phyloP scores from a whole-genome alignment of 1,140 invertebrate genomes.

The Ostrea denselamellosa region DNA sequence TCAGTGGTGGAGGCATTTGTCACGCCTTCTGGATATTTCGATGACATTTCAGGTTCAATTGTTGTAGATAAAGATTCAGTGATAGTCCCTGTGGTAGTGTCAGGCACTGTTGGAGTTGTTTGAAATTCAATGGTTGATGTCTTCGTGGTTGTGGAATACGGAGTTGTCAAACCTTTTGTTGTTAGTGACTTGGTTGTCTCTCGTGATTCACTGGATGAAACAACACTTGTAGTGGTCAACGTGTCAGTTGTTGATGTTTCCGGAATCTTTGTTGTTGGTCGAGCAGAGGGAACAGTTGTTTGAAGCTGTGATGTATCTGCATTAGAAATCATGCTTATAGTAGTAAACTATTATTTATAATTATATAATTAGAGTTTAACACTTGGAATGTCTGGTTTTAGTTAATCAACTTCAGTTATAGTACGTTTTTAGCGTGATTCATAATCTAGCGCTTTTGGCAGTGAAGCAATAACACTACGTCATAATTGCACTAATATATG shows the following conservation, averaged over 20 bases:
- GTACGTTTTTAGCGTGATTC: too few species aligned
- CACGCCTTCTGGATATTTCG: not conserved
- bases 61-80: not conserved
- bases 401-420: too few species aligned
- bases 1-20: too few species aligned
- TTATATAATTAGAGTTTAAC: too few species aligned
- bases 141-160: not conserved
- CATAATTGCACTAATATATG: too few species aligned
- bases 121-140: not conserved
- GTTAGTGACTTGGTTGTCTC: not conserved
- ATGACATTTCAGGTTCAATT: not conserved
- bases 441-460: too few species aligned
- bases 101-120: not conserved
- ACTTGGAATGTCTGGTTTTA: too few species aligned
- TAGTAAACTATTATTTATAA: too few species aligned
- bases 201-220: too few species aligned
- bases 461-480: too few species aligned
- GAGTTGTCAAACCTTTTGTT: not conserved
- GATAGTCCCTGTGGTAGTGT: not conserved
- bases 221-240: not conserved
- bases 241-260: not conserved
- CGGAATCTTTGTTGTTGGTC: not conserved
- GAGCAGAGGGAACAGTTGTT: not conserved
- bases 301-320: not conserved
- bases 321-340: not conserved